Evolutionary conservation across 2,888 invertebrate genomes (phyloP).

Genomic region (Lysandra bellargus): DNA sequence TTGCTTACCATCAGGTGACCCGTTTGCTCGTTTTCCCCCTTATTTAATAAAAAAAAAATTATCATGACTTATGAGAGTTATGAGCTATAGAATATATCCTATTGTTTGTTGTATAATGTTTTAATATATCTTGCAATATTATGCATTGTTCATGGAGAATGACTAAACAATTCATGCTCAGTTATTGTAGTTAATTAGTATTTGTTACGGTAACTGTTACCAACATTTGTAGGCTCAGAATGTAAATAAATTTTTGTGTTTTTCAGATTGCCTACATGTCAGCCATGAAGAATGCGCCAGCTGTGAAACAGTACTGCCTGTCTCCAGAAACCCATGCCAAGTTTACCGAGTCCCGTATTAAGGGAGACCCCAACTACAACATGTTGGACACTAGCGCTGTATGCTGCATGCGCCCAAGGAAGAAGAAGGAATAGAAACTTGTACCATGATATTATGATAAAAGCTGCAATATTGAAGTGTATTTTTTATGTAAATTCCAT

Average conservation of each 20-base stretch:
- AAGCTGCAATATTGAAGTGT: neutral
- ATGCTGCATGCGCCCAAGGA: constrained; percentile 72
- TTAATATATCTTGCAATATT: neutral
- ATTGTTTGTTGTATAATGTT: neutral
- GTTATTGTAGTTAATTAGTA: neutral
- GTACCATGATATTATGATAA: neutral
- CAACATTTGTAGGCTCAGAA: neutral
- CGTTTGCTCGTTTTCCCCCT: too few species aligned
- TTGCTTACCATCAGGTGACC: too few species aligned
- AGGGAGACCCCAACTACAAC: constrained; percentile 86
- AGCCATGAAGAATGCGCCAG: constrained; percentile 85
- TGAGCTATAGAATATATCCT: neutral
- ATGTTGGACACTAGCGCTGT: constrained; percentile 76
- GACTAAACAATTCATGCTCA: neutral
- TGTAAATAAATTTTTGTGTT: neutral
- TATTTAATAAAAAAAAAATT: too few species aligned
- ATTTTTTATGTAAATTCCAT: neutral
- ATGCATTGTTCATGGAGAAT: neutral
- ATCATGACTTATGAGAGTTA: neutral
- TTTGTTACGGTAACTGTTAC: neutral
- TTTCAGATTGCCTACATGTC: constrained; percentile 80
- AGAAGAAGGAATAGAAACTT: constrained; percentile 67
- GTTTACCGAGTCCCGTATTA: constrained; percentile 83
- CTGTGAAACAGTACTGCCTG: constrained; percentile 84
- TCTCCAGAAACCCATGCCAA: constrained; percentile 86